Conservation (phyloP, 2,888 invertebrate species). For the Periphyllus acericola region DNA sequence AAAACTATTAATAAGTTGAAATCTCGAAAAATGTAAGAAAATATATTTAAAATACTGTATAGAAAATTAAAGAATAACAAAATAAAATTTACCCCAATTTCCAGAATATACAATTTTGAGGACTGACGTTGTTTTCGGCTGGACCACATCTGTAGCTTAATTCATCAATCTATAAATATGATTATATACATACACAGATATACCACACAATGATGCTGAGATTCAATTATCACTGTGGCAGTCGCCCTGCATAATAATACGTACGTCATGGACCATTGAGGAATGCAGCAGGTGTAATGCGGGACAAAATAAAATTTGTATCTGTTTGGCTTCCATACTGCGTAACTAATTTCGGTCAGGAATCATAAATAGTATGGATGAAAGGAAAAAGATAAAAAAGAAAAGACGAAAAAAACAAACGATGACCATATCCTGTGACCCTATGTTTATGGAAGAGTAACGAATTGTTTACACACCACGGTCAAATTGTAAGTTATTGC, state of each 20-base stretch:
- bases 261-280: slow-evolving; percentile 53
- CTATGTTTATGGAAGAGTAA: slow-evolving; percentile 7
- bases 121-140: slow-evolving; percentile 4
- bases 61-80: background rate
- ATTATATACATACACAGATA: background rate
- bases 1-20: too few species aligned
- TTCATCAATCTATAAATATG: slow-evolving; percentile 1
- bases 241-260: slow-evolving; percentile 55
- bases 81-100: background rate
- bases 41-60: too few species aligned
- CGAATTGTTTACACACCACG: slow-evolving; percentile 48
- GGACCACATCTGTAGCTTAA: background rate
- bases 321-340: slow-evolving; percentile 60
- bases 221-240: slow-evolving; percentile 56
- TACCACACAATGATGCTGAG: slow-evolving; percentile 30
- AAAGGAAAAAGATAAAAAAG: slow-evolving; percentile 46
- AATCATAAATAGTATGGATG: slow-evolving; percentile 50
- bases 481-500: slow-evolving; percentile 50
- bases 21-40: too few species aligned
- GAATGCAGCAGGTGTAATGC: slow-evolving; percentile 61
- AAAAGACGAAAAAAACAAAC: slow-evolving; percentile 45
- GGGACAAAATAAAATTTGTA: slow-evolving; percentile 57
- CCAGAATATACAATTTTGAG: slow-evolving; percentile 1
- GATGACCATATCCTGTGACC: slow-evolving; percentile 30
- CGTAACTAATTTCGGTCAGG: slow-evolving; percentile 58